A percentile compares a stretch with the other conserved stretches of the same genome.
These are phyloP conservation scores for Drosophila varians DNA, from an alignment of 1,140 invertebrate genomes.

Conservation along the genomic window DNA sequence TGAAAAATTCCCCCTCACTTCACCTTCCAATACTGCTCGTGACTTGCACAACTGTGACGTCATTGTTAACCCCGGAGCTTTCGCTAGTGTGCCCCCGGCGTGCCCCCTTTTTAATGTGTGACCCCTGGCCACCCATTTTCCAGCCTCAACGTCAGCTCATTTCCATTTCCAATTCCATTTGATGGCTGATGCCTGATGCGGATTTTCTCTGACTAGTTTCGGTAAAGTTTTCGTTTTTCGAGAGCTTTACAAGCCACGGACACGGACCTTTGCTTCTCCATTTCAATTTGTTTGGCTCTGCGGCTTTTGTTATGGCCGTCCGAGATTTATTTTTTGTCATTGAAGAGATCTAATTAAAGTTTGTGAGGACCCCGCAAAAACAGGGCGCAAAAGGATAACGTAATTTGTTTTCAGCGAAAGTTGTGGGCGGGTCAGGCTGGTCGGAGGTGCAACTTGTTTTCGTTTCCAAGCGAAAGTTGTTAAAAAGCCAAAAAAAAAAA, in stretches of 20 bases:
- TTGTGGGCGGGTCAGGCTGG: constrained; percentile 13
- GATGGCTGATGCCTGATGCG: constrained; percentile 56
- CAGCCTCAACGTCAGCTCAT: constrained; percentile 63
- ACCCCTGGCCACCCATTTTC: constrained; percentile 3
- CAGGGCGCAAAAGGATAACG: constrained; percentile 16
- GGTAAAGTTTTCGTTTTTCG: constrained; percentile 54
- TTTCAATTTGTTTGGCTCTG: constrained; percentile 60
- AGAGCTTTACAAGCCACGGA: constrained; percentile 61
- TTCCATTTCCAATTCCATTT: constrained; percentile 78
- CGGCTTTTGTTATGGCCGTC: constrained; percentile 70
- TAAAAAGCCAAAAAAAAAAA: constrained; percentile 61
- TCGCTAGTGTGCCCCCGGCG: constrained; percentile 16
- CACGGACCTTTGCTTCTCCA: background rate
- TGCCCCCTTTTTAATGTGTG: constrained; percentile 36
- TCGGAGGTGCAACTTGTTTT: constrained; percentile 62
- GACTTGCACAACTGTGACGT: constrained; percentile 73
- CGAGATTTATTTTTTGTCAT: constrained; percentile 78
- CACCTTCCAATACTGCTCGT: constrained; percentile 6
- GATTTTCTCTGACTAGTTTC: constrained; percentile 62
- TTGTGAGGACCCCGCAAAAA: constrained; percentile 49
- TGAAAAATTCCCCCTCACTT: constrained; percentile 42
- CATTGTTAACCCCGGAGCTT: constrained; percentile 78
- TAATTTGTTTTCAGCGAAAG: constrained; percentile 53
- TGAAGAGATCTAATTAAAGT: constrained; percentile 80
- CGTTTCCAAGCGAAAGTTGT: constrained; percentile 47